Percentiles rank a stretch among this genome's conserved stretches.
Evolutionary conservation across 2,113 vertebrate genomes (phyloP).

Genomic region (Microcebus ravelobensis): DNA sequence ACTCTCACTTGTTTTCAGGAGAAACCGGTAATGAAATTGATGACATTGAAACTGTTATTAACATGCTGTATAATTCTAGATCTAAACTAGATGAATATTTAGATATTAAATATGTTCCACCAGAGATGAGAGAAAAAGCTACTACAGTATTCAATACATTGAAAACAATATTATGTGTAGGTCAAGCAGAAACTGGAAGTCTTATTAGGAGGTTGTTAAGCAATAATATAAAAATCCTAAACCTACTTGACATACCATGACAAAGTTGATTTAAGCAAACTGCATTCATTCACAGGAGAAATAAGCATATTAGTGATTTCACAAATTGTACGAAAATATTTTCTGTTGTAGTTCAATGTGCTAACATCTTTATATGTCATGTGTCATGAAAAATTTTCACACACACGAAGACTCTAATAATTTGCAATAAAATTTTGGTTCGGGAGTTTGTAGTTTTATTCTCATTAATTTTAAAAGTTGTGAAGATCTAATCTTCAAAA

Average conservation of each 20-base stretch:
- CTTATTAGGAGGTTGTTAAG: constrained; percentile 69
- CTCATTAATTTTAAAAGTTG: constrained; percentile 48
- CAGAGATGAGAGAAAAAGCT: constrained; percentile 65
- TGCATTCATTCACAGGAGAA: background rate
- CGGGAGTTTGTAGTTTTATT: constrained; percentile 44
- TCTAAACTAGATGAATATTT: constrained; percentile 47
- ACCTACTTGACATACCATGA: constrained; percentile 53
- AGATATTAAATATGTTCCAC: constrained; percentile 32
- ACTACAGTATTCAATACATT: constrained; percentile 31
- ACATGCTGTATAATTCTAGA: constrained; percentile 62
- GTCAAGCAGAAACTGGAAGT: constrained; percentile 9
- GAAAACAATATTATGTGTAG: constrained; percentile 70
- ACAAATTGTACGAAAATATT: constrained; percentile 28
- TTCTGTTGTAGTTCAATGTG: constrained; percentile 39
- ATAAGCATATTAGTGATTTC: constrained; percentile 26
- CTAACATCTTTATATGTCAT: constrained; percentile 5
- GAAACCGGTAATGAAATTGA: background rate
- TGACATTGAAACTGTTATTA: constrained; percentile 57
- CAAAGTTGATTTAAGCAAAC: constrained; percentile 11
- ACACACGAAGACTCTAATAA: constrained; percentile 11
- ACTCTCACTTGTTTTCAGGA: background rate
- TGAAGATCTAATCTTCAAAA: constrained; percentile 6
- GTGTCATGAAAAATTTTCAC: constrained; percentile 41
- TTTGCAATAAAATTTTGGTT: constrained; percentile 77
- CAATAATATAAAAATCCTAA: constrained; percentile 74